Conservation (phyloP, 2,797 vertebrate genomes). For the Crenichthys baileyi region DNA sequence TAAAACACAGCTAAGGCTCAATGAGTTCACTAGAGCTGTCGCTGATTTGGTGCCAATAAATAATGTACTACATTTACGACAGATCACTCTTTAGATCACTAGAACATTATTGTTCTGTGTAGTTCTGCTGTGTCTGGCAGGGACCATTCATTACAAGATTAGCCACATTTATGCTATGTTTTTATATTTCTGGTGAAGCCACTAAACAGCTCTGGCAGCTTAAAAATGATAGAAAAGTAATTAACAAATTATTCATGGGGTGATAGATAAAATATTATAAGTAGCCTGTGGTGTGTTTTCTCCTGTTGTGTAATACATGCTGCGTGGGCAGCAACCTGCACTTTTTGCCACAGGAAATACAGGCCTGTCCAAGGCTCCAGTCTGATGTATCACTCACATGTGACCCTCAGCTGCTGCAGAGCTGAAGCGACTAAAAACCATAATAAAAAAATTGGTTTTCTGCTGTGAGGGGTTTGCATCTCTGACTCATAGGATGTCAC, state of each 20-base stretch:
- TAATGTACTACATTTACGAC: neutral
- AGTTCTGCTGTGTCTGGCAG: neutral
- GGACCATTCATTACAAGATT: neutral
- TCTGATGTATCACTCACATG: constrained; percentile 46
- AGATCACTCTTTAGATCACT: neutral
- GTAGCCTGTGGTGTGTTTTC: constrained; percentile 1
- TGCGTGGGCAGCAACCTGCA: constrained; percentile 29
- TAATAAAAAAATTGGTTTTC: neutral
- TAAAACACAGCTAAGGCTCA: neutral
- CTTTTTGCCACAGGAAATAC: constrained; percentile 30
- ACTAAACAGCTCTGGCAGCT: neutral
- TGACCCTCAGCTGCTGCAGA: constrained; percentile 36
- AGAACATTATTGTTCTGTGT: neutral
- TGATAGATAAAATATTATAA: neutral
- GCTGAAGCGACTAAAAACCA: constrained; percentile 11
- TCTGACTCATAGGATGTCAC: neutral
- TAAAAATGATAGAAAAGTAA: neutral
- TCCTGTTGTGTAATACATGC: constrained; percentile 8
- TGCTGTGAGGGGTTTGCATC: neutral
- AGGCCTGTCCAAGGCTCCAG: constrained; percentile 30
- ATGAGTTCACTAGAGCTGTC: neutral
- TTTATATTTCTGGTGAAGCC: neutral
- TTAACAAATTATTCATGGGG: neutral
- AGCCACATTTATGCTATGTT: neutral
- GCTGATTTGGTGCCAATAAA: neutral